Conservation (phyloP, 2,113 vertebrate genomes). For the Asarcornis scutulata region DNA sequence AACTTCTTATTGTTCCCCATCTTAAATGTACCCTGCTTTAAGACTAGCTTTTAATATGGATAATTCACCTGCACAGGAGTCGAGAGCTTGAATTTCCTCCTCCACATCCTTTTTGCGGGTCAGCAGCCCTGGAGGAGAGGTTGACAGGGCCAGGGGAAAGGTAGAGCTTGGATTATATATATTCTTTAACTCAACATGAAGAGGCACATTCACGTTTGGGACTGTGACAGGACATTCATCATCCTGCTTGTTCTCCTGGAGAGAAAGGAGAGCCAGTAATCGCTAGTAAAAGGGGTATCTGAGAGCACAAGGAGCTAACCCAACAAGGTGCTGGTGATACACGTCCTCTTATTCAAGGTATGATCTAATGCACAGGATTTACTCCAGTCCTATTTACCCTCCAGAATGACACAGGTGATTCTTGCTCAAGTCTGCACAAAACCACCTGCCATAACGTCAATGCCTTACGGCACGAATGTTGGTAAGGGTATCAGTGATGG, state of each 20-base stretch:
- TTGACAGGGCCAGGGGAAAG: neutral
- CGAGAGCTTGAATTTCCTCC: neutral
- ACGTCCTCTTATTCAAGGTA: neutral
- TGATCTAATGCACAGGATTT: neutral
- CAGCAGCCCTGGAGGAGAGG: neutral
- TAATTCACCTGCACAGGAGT: neutral
- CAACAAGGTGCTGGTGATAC: neutral
- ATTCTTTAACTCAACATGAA: neutral
- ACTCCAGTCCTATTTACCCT: neutral
- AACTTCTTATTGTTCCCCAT: neutral
- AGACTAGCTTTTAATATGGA: neutral
- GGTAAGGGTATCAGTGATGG: no score
- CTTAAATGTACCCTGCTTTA: neutral
- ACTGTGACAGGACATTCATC: conserved; percentile 17
- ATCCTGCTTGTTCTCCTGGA: neutral
- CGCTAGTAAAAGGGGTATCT: neutral
- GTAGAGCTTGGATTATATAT: neutral
- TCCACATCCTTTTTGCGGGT: neutral
- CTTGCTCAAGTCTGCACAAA: neutral
- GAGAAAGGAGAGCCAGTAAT: neutral
- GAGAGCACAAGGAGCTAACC: neutral
- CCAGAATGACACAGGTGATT: neutral
- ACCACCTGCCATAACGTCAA: rapidly evolving
- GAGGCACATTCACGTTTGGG: neutral
- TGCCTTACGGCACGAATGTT: rapidly evolving